Evolutionary conservation across 2,797 vertebrate genomes (phyloP).

Genomic region (Smutsia temminckii): DNA sequence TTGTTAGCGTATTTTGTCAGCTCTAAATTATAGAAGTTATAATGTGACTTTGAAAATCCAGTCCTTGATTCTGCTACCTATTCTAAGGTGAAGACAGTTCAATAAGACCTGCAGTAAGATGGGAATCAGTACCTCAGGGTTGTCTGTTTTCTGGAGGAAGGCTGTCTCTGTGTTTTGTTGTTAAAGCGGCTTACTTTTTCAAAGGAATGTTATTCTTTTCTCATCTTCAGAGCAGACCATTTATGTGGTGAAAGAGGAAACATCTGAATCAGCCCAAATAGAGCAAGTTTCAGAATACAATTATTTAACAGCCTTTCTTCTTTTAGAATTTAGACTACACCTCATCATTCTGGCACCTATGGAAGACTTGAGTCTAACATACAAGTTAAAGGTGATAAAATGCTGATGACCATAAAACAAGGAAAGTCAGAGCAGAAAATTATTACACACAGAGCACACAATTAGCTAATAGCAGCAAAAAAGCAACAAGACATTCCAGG

Average conservation of each 20-base stretch:
- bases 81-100: neutral
- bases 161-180: neutral
- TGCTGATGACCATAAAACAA: neutral
- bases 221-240: neutral
- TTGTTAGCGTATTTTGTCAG: neutral
- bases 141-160: neutral
- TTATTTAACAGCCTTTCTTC: neutral
- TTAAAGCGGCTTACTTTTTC: neutral
- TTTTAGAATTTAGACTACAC: neutral
- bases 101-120: neutral
- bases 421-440: neutral
- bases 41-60: slow-evolving; percentile 2
- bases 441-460: neutral
- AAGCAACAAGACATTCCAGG: neutral
- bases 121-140: neutral
- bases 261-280: neutral
- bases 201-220: neutral
- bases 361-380: neutral
- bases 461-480: neutral
- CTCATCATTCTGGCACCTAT: neutral
- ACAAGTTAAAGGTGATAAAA: neutral
- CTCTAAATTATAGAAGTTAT: neutral
- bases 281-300: neutral
- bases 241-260: neutral
- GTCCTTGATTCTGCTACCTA: neutral